Base-by-base conservation (phyloP, 2,888 invertebrate genomes). In the Synergus itoensis region DNA sequence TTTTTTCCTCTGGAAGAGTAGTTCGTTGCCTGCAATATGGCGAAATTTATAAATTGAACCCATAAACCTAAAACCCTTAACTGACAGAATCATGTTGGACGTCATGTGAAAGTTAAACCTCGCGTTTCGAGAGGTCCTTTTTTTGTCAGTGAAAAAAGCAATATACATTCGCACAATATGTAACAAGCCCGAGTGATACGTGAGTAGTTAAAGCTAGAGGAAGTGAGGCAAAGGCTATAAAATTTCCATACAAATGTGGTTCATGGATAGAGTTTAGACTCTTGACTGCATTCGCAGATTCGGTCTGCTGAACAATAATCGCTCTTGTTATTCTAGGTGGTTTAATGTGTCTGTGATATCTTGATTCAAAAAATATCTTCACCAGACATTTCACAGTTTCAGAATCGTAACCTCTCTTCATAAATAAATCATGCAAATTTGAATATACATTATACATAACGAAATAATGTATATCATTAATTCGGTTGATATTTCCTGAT, bases 201-300 rank as follows among this genome's bases (percentile, higher is more conserved):
- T n/a, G 63, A 64, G 28, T n/a, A 64, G 21, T 16, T 4, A n/a
- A 16, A 14, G 48, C 28, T 45, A 28, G 28, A 41, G 78, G 48
- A 64, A 67, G 76, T 57, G 69, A 53, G 18, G 48, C 80, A 76
- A 77, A 76, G 67, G 76, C 76, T 63, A 78, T 80, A 80, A 80
- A 80, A 80, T 80, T 76, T 75, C 80, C 78, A 78, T 80, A 78
- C 78, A 80, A 78, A 80, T 80, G 67, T 78, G 69, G 28, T 63
- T 63, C 78, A 78, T 21, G 16, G 9, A 28, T 48, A 28, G 16
- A 69, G 45, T 48, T 69, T 69, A 45, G 45, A 69, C 21, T 45
- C 18, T 67, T 67, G 67, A 67, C 69, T 64, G 64, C 64, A 40
- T 36, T 2, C 69, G n/a, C n/a, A 45, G 16, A 14, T 28, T 45